These are phyloP conservation scores for Halcyon smyrnensis DNA, from an alignment of 2,797 vertebrate species.

Conservation along the genomic window DNA sequence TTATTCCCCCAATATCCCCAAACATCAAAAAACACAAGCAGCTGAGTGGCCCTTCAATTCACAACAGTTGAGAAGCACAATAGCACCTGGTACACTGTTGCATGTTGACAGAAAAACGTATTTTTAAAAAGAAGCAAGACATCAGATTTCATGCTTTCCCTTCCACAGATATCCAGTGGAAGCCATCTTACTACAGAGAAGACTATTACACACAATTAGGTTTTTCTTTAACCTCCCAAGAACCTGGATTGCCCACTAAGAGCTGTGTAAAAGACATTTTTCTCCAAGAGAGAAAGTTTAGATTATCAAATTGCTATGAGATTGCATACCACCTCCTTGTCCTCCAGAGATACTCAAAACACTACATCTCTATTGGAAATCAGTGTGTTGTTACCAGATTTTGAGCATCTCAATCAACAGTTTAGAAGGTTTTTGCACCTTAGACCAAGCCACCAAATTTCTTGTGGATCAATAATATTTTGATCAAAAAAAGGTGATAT, in stretches of 20 bases:
- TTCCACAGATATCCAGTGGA: neutral
- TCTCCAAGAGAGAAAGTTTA: neutral
- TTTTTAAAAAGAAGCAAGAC: neutral
- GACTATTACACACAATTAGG: neutral
- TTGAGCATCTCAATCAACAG: neutral
- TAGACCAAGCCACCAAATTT: neutral
- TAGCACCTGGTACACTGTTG: neutral
- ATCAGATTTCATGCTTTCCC: neutral
- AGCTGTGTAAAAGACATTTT: neutral
- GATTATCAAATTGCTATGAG: neutral
- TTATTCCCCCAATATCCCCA: neutral
- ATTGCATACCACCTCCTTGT: neutral
- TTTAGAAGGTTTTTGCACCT: neutral
- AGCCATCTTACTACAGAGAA: neutral
- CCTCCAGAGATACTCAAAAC: neutral
- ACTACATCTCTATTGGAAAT: neutral
- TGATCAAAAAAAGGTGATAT: neutral
- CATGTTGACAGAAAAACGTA: neutral
- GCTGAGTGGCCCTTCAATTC: neutral
- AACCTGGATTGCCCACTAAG: accelerated
- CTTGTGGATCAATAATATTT: neutral
- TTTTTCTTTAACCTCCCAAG: neutral
- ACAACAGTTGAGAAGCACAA: neutral
- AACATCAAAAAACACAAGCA: neutral
- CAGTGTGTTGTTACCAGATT: neutral